These are phyloP conservation scores for Catharus ustulatus DNA, from an alignment of 2,797 vertebrate genomes.

Conservation along the genomic window DNA sequence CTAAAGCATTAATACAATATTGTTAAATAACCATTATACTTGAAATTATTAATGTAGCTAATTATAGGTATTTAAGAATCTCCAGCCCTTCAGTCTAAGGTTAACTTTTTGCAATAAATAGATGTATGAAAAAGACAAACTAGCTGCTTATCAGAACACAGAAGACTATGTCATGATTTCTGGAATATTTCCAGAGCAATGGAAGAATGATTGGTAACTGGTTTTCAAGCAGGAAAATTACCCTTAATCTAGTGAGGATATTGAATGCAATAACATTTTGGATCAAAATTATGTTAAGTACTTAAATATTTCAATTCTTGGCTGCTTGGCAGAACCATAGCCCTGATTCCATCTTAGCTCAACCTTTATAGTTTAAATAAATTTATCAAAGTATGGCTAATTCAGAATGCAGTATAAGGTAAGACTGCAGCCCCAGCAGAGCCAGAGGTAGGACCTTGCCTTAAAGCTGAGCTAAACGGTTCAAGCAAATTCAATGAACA, in stretches of 20 bases:
- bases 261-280: background rate
- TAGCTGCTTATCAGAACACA: background rate
- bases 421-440: background rate
- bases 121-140: background rate
- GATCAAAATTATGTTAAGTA: background rate
- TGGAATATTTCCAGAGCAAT: background rate
- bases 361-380: background rate
- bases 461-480: background rate
- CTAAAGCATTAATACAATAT: background rate
- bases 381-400: background rate
- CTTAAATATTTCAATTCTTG: background rate
- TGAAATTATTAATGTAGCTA: background rate
- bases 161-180: background rate
- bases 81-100: background rate
- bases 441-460: background rate
- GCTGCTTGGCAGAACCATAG: background rate
- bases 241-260: background rate
- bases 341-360: background rate
- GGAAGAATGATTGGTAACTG: background rate
- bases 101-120: background rate
- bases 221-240: background rate
- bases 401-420: background rate
- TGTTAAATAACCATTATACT: background rate
- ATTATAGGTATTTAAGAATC: background rate
- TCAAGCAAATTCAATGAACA: background rate